Evolutionary conservation across 2,113 vertebrate genomes (phyloP), one percentile per base, ranked within the genome.

Genomic region (Gymnocephalus cernua): DNA sequence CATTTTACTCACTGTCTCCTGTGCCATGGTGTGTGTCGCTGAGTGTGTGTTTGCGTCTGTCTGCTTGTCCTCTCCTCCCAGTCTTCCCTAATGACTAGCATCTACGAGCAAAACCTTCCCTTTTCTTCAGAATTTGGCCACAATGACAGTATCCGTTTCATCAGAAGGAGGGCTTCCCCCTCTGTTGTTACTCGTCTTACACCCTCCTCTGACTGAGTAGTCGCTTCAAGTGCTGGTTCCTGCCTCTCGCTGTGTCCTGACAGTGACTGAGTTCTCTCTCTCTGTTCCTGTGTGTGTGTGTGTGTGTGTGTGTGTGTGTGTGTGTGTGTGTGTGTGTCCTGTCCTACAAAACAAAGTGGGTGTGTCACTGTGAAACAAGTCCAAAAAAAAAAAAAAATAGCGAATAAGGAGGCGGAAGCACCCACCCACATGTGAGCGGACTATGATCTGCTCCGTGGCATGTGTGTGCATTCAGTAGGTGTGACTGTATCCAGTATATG

Each of bases 321-420:
- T 78, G 65, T 68, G 21, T 77, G 15, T 47, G 27, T 77, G 57
- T 74, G 72, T 78, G 67, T 44, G 72, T 63, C 68, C 76, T 86
- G 80, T 82, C 85, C 82, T 61, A 85, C 83, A 74, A 77, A 89
- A 83, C 77, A 82, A 65, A 88, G 88, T 91, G 90, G 90, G 92
- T 91, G 92, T 91, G 90, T 91, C 87, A 77, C 64, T 25, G 12
- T 80, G 25, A 79, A 88, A 72, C 79, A 77, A 75, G 84, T 32
- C 75, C 3, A 29, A 29, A 29, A 29, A 38, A 68, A 63, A n/a
- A 16, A 84, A 84, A 77, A 88, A 72, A n/a, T n/a, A n/a, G 81
- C 70, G 77, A 68, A 68, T 77, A 71, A 80, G 79, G 77, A 81
- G 23, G 38, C 82, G 58, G 89, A 90, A 90, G 85, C 68, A 57